Evolutionary conservation across 2,797 vertebrate species (phyloP).

Genomic region (Poliocrania exsul): DNA sequence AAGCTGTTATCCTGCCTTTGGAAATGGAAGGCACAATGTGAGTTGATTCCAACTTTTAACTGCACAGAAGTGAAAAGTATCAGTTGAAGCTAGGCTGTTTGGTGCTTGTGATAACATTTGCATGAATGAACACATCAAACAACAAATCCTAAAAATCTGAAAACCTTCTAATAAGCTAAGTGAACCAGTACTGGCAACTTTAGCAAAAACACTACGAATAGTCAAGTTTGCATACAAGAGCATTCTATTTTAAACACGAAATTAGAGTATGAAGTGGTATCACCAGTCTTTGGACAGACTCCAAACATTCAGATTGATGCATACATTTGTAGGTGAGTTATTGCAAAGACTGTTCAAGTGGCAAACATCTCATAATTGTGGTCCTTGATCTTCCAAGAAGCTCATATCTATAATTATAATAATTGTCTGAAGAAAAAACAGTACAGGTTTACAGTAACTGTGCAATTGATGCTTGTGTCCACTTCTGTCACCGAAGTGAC

Average conservation of each 20-base stretch:
- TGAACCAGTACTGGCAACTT: background rate
- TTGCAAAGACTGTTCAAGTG: background rate
- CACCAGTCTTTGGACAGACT: background rate
- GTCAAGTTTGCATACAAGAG: background rate
- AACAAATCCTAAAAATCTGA: background rate
- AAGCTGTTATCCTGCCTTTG: background rate
- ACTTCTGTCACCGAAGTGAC: slow-evolving; percentile 11
- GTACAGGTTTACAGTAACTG: background rate
- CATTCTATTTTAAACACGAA: background rate
- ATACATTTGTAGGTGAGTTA: background rate
- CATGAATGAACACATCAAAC: background rate
- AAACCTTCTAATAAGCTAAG: background rate
- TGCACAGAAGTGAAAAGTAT: background rate
- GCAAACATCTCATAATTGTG: slow-evolving; percentile 19
- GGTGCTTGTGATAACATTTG: background rate
- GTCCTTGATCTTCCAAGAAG: background rate
- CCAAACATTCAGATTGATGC: background rate
- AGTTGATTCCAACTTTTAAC: background rate
- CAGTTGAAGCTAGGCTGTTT: background rate
- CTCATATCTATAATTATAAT: slow-evolving; percentile 16
- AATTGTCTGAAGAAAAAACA: background rate
- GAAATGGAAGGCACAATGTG: background rate
- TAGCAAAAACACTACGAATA: background rate
- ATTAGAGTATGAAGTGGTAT: background rate
- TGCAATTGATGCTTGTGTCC: background rate